phyloP scores from a whole-genome alignment of 1,140 invertebrate genomes.

The Pseudomyrmex flavicornis region DNA sequence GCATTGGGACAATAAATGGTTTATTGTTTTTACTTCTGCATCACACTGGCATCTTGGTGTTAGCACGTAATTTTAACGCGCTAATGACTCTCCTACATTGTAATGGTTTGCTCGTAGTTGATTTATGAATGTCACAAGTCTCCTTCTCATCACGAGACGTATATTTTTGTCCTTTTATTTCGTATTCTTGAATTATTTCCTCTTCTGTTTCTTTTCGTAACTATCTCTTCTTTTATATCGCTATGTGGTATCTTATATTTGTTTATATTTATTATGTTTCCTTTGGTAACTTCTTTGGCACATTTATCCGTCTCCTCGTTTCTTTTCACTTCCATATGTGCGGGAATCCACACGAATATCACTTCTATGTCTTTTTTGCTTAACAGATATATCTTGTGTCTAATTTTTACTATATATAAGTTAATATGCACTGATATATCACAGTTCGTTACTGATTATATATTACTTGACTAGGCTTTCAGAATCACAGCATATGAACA shows the following conservation, averaged over 20 bases:
- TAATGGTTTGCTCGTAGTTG: background rate
- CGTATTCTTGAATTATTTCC: background rate
- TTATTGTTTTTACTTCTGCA: background rate
- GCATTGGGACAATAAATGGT: background rate
- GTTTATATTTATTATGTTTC: too few relatives aligned
- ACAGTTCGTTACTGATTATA: too few relatives aligned
- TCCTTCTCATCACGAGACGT: background rate
- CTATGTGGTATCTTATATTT: background rate
- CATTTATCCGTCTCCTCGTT: background rate
- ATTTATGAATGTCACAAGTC: background rate
- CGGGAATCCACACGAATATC: background rate
- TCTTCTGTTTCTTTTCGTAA: too few relatives aligned
- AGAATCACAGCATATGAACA: too few relatives aligned
- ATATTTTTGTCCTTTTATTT: background rate
- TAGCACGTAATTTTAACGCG: background rate
- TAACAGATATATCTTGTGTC: too few relatives aligned
- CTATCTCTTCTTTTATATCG: background rate
- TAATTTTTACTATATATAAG: background rate
- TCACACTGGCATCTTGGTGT: background rate
- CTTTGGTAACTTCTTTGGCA: background rate
- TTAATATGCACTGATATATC: background rate
- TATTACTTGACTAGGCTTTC: too few relatives aligned
- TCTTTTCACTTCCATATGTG: background rate
- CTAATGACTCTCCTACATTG: background rate
- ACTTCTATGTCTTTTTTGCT: too few relatives aligned